Conservation (phyloP, 2,888 invertebrate genomes). For the Druceiella hillmani region DNA sequence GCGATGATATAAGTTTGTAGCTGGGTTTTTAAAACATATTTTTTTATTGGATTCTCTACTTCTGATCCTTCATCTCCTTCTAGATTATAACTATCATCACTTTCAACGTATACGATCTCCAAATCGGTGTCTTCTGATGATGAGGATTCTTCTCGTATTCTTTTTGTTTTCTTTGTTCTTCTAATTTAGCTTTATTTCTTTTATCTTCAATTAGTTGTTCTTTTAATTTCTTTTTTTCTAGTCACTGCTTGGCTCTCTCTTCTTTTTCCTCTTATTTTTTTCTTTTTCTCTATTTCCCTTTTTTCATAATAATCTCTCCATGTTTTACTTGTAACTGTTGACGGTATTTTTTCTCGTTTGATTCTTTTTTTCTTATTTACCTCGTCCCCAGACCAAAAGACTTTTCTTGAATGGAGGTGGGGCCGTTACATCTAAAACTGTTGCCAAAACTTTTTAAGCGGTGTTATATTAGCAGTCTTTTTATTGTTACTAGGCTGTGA, state of each 20-base stretch:
- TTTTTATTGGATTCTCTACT: too few relatives aligned
- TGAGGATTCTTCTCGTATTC: too few relatives aligned
- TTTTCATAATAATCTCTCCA: constrained; percentile 5
- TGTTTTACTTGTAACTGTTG: constrained; percentile 4
- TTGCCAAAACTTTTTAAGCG: constrained; percentile 2
- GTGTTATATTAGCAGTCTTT: constrained; percentile 4
- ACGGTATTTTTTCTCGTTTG: constrained; percentile 7
- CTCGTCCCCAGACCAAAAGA: constrained; percentile 8
- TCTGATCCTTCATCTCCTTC: too few relatives aligned
- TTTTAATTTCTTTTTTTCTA: constrained; percentile 6
- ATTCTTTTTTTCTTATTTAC: constrained; percentile 3
- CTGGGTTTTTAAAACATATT: too few relatives aligned
- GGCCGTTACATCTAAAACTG: constrained; percentile 5
- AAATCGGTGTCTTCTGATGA: neutral
- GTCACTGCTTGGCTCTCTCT: constrained; percentile 4
- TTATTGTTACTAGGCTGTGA: too few relatives aligned
- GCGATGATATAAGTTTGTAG: too few relatives aligned
- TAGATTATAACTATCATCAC: constrained; percentile 2
- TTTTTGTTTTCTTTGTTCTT: too few relatives aligned
- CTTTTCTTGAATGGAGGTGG: constrained; percentile 11
- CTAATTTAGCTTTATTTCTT: constrained; percentile 1
- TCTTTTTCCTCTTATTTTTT: constrained; percentile 7
- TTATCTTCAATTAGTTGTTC: neutral
- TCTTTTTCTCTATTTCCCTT: constrained; percentile 6
- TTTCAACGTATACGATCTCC: constrained; percentile 1